A percentile compares a stretch with the other conserved stretches of the same genome.
Evolutionary conservation across 2,888 invertebrate genomes (phyloP).

Genomic region (Erpobdella octoculata): DNA sequence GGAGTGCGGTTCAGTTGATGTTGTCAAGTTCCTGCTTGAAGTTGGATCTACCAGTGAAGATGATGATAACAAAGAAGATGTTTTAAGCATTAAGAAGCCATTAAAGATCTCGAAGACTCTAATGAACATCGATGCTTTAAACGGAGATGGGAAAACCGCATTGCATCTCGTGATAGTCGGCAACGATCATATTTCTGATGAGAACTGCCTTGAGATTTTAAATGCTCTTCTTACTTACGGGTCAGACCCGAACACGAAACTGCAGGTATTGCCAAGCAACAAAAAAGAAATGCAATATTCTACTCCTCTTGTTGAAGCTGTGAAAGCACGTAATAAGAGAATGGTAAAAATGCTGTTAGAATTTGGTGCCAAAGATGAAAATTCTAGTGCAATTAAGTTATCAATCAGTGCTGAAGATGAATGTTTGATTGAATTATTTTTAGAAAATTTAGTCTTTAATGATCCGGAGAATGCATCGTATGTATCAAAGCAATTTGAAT

Average conservation of each 20-base stretch:
- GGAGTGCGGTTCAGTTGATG: conserved; percentile 25
- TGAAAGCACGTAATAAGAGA: conserved; percentile 62
- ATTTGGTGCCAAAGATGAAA: conserved; percentile 75
- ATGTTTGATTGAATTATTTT: conserved; percentile 61
- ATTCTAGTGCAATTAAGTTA: conserved; percentile 71
- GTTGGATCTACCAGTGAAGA: conserved; percentile 36
- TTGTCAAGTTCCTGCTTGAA: conserved; percentile 27
- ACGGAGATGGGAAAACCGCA: conserved; percentile 34
- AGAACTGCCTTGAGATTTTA: not conserved
- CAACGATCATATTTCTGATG: not conserved
- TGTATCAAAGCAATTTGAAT: no score
- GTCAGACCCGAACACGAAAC: conserved; percentile 69
- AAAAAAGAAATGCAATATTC: conserved; percentile 37
- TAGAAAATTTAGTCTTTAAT: conserved; percentile 62
- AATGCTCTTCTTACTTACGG: conserved; percentile 65
- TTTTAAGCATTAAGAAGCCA: not conserved
- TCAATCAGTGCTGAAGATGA: conserved; percentile 69
- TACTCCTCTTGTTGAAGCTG: conserved; percentile 61
- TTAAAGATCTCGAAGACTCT: not conserved
- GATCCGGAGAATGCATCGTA: conserved; percentile 89
- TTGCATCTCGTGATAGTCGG: conserved; percentile 62
- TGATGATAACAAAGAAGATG: not conserved
- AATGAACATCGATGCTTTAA: conserved; percentile 9
- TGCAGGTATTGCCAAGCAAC: conserved; percentile 52
- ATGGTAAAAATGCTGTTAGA: conserved; percentile 70